Conservation (phyloP, 1,140 invertebrate species). For the Dreissena polymorpha region DNA sequence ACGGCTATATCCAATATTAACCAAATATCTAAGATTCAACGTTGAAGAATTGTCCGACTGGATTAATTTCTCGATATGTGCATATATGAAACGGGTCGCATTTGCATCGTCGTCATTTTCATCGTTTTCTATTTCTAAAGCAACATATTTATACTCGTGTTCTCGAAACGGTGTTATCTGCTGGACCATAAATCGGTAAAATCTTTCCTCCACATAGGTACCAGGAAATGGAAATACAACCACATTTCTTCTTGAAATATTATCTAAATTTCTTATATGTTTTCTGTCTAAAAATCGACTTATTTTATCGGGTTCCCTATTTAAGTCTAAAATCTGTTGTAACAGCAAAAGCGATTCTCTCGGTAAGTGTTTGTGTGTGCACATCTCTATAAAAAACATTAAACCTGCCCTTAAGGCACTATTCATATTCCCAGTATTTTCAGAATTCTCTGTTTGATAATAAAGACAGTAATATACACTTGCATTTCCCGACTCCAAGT, state of each 20-base stretch:
- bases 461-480: background rate
- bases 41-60: background rate
- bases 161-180: conserved; percentile 14
- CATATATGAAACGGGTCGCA: conserved; percentile 12
- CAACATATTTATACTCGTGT: conserved; percentile 33
- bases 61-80: background rate
- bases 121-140: conserved; percentile 16
- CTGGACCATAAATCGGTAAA: conserved; percentile 33
- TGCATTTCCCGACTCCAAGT: background rate
- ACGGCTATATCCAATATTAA: background rate
- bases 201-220: conserved; percentile 26
- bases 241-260: background rate
- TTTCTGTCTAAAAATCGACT: background rate
- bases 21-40: background rate
- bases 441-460: background rate
- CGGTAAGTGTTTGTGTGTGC: background rate
- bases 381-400: background rate
- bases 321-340: background rate
- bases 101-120: background rate
- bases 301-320: background rate
- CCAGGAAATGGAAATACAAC: conserved; percentile 26
- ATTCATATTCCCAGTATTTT: background rate
- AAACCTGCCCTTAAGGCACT: background rate
- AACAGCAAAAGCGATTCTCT: background rate
- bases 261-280: background rate